phyloP scores from a whole-genome alignment of 2,888 invertebrate genomes.

The Leptopilina syphax region DNA sequence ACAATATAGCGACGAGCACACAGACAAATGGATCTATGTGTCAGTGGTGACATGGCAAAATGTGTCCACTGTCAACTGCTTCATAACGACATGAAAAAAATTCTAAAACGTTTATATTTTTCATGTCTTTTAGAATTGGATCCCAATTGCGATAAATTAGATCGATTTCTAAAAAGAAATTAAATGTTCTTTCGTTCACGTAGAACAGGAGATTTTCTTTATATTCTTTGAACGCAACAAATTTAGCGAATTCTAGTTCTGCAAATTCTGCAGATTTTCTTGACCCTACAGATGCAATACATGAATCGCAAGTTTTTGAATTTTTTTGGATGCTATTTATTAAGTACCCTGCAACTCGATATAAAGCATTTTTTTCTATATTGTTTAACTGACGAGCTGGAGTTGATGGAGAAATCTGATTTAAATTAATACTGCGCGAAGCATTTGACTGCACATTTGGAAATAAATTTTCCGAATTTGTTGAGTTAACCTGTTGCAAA shows the following conservation, averaged over 20 bases:
- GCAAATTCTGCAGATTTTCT: neutral
- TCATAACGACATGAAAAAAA: neutral
- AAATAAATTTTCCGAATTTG: neutral
- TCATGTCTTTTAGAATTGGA: neutral
- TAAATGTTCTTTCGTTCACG: neutral
- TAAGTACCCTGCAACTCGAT: neutral
- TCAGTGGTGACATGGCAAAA: neutral
- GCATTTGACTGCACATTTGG: too few species aligned
- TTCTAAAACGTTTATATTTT: slow-evolving; percentile 43
- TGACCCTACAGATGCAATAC: neutral
- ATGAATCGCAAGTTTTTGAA: neutral
- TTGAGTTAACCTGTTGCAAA: neutral
- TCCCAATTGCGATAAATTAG: neutral
- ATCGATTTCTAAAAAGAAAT: neutral
- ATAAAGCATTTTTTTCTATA: neutral
- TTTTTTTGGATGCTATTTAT: neutral
- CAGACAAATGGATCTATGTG: too few species aligned
- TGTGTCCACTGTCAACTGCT: neutral
- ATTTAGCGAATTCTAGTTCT: neutral
- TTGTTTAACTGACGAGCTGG: neutral
- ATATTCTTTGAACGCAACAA: neutral
- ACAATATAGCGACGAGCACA: too few species aligned
- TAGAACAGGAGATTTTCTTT: neutral
- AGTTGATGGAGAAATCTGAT: neutral
- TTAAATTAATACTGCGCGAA: too few species aligned